phyloP scores from a whole-genome alignment of 2,113 vertebrate species.

The Pelobates fuscus region DNA sequence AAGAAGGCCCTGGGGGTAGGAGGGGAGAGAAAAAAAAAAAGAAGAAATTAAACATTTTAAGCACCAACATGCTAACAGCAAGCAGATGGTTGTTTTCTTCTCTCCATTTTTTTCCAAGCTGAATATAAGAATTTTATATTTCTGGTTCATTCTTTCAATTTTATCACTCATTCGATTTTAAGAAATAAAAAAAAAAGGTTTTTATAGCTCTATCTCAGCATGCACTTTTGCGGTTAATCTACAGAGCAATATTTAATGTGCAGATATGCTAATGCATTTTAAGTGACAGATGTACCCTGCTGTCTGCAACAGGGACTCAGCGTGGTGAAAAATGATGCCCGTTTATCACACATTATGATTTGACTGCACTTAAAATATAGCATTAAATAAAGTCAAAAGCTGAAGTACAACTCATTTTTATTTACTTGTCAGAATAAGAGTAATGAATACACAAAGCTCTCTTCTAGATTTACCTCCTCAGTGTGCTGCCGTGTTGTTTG shows the following conservation, averaged over 20 bases:
- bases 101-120: constrained; percentile 8
- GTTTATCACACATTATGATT: constrained; percentile 50
- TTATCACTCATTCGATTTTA: constrained; percentile 50
- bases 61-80: constrained; percentile 48
- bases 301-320: constrained; percentile 49
- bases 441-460: constrained; percentile 5
- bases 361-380: constrained; percentile 45
- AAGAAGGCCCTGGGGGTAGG: constrained; percentile 79
- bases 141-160: constrained; percentile 50
- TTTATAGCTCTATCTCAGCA: constrained; percentile 54
- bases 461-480: constrained; percentile 4
- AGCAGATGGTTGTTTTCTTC: constrained; percentile 45
- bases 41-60: constrained; percentile 52
- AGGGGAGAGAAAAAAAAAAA: constrained; percentile 15
- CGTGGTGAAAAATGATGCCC: constrained; percentile 49
- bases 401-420: constrained; percentile 11
- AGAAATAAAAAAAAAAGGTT: constrained; percentile 46
- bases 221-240: constrained; percentile 39
- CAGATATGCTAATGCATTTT: constrained; percentile 53
- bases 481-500: constrained; percentile 9
- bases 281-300: constrained; percentile 41
- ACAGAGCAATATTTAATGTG: constrained; percentile 57
- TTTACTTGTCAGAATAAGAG: constrained; percentile 30
- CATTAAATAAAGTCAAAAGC: constrained; percentile 31
- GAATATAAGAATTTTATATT: constrained; percentile 32